phyloP scores from a whole-genome alignment of 1,140 invertebrate species.

The Gryllus bimaculatus region DNA sequence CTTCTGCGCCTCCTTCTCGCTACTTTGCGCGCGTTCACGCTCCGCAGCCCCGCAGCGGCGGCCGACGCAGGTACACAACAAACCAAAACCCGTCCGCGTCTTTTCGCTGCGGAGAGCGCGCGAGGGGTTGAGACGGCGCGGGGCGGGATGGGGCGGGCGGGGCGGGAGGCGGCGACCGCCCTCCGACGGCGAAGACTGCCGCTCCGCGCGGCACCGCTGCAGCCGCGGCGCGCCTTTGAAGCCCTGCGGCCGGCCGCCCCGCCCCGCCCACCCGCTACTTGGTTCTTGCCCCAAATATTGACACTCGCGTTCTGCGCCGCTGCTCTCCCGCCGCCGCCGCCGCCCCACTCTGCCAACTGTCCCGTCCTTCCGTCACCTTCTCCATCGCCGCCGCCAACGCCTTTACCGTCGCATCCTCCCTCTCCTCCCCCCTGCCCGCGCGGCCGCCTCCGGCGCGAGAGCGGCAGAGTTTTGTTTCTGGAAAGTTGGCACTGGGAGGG shows the following conservation, averaged over 20 bases:
- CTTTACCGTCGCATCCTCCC: not conserved
- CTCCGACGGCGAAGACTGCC: not conserved
- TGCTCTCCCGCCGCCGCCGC: not conserved
- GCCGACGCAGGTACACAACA: not conserved
- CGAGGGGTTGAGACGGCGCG: too few relatives aligned
- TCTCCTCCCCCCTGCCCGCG: not conserved
- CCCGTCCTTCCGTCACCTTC: not conserved
- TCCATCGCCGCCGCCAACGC: not conserved
- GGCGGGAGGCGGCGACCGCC: not conserved
- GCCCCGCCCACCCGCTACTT: not conserved
- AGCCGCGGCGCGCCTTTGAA: not conserved
- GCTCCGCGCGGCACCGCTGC: not conserved
- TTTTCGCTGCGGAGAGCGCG: not conserved
- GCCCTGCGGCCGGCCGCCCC: not conserved
- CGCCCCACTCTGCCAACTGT: not conserved
- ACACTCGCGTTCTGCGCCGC: not conserved
- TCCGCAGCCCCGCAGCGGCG: not conserved
- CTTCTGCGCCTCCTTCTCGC: not conserved
- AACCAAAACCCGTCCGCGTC: not conserved
- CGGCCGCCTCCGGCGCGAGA: not conserved
- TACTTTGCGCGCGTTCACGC: not conserved
- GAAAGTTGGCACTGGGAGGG: not conserved
- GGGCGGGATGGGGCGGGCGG: not conserved
- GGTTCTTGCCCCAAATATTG: not conserved
- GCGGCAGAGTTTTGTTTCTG: not conserved